Evolutionary conservation across 2,797 vertebrate species (phyloP).

Genomic region (Xiphorhynchus erythropygius): DNA sequence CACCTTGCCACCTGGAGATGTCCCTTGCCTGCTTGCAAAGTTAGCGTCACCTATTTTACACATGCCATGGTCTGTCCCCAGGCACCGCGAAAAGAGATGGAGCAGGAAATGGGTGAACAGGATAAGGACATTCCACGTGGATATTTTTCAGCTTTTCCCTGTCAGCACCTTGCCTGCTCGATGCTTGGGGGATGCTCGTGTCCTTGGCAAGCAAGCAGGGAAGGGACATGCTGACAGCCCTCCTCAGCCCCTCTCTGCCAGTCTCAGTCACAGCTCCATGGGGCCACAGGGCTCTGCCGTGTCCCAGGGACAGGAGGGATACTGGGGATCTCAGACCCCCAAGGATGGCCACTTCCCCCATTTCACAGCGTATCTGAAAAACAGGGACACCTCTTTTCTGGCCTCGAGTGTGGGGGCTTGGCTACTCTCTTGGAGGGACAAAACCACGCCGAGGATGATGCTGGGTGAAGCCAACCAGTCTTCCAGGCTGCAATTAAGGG

Average conservation of each 20-base stretch:
- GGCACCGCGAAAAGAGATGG: fast-evolving
- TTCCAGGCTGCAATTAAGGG: neutral
- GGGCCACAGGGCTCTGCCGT: neutral
- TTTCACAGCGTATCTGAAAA: neutral
- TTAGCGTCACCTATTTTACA: neutral
- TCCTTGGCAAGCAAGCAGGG: fast-evolving
- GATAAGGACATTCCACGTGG: fast-evolving
- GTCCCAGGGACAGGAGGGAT: neutral
- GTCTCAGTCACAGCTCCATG: fast-evolving
- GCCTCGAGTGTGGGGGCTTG: fast-evolving
- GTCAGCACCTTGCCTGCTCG: neutral
- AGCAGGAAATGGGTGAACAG: fast-evolving
- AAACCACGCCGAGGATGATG: neutral
- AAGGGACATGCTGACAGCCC: neutral
- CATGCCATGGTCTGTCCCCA: neutral
- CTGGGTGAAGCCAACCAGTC: neutral
- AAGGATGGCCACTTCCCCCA: fast-evolving
- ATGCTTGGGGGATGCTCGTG: neutral
- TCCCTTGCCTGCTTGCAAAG: neutral
- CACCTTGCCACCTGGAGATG: neutral
- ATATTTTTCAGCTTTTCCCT: neutral
- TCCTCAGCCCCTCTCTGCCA: neutral
- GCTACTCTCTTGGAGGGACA: neutral
- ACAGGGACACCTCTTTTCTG: neutral
- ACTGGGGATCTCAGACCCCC: neutral